Base-by-base conservation (phyloP, 2,888 invertebrate genomes). In the Amphiduros pacificus region DNA sequence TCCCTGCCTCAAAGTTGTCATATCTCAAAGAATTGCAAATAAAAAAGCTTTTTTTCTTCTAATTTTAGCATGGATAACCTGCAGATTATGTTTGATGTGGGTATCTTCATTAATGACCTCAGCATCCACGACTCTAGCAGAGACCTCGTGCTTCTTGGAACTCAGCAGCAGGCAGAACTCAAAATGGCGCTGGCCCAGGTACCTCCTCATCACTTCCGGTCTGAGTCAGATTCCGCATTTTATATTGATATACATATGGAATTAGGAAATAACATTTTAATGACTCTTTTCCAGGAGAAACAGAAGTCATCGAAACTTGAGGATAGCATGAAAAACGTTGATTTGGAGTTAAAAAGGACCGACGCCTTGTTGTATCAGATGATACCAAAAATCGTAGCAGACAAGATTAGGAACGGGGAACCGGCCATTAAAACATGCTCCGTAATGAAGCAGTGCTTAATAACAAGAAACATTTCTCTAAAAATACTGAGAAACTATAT, bases 41-140 rank as follows among this genome's bases (percentile, higher is more conserved):
- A n/a, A n/a, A n/a, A n/a, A n/a, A n/a, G n/a, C 20, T 44, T 20
- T 44, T 44, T 44, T 6, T 44, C 20, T 20, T n/a, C 22, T 44
- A 11, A n/a, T 70, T 73, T 20, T 66, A 86, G 85, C 32, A 94
- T 97, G 93, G 92, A 93, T 0, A 94, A 95, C 81, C 85, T 97
- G 54, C 91, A 92, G 20, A 91, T 93, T 0, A 87, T 98, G 73
- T 91, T 95, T 65, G 90, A 91, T 51, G 92, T 94, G 0, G 96
- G 97, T 0, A 87, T 98, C 0, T 98, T 94, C 80, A 95, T 98
- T 79, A 98, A 98, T 79, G 98, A 98, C 84, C 87, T 98, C 55
- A 96, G 96, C n/a, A 94, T 98, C 91, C 97, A 98, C 78, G 98
- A 98, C 80, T 97, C 96, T 71, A 96, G 96, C 87, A 89, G 97